These are phyloP conservation scores for Ruditapes philippinarum DNA, from an alignment of 1,140 invertebrate genomes.

Conservation along the genomic window DNA sequence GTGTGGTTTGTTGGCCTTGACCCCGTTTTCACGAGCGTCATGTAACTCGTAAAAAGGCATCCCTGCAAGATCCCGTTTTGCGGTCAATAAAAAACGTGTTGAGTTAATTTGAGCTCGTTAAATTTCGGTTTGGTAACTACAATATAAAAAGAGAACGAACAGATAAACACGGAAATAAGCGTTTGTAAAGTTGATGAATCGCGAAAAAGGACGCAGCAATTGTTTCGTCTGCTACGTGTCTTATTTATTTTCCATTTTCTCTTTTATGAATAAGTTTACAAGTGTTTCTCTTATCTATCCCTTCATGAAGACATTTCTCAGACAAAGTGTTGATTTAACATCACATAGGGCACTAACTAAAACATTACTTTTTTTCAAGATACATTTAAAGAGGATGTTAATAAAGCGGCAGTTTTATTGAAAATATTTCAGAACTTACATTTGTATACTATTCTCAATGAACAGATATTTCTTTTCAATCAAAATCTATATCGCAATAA, in stretches of 20 bases:
- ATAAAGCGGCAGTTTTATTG: no score
- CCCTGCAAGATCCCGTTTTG: conserved; percentile 29
- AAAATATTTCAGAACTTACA: no score
- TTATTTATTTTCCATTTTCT: no score
- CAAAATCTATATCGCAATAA: no score
- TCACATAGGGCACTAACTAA: neutral
- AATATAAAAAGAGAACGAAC: neutral
- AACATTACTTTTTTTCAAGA: no score
- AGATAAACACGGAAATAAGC: neutral
- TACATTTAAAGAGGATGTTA: no score
- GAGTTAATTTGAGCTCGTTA: conserved; percentile 28
- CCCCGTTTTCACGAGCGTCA: neutral
- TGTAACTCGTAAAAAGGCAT: neutral
- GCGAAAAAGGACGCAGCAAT: neutral
- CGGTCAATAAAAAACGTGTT: conserved; percentile 16
- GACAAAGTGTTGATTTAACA: no score
- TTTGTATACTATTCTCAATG: no score
- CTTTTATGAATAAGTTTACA: no score
- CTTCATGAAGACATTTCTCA: no score
- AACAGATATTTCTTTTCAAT: no score
- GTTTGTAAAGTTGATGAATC: neutral
- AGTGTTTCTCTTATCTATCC: no score
- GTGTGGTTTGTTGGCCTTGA: neutral
- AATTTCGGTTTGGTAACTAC: conserved; percentile 2
- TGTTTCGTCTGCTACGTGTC: neutral